Percentiles rank a stretch among this genome's conserved stretches.
These are phyloP conservation scores for Brachyalestes nurse DNA, from an alignment of 2,797 vertebrate genomes.

Conservation along the genomic window DNA sequence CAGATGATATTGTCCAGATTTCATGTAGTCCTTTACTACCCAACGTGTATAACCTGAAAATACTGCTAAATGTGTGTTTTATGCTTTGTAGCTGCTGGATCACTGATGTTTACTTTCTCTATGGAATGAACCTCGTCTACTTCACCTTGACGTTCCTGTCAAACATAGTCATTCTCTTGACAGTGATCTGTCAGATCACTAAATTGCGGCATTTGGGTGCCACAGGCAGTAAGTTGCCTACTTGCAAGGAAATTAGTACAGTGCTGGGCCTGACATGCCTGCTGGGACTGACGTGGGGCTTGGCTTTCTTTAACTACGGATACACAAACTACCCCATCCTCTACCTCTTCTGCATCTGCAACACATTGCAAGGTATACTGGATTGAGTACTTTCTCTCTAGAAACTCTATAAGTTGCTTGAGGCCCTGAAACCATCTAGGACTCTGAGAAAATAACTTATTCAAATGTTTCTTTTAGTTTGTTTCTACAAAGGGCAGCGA, in stretches of 20 bases:
- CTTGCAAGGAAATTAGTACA: constrained; percentile 2
- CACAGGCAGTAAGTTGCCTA: neutral
- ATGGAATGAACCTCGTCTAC: constrained; percentile 73
- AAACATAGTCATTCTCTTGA: constrained; percentile 73
- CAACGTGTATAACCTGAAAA: too few species aligned
- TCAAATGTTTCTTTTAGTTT: too few species aligned
- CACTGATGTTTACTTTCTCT: constrained; percentile 50
- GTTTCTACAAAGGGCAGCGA: too few species aligned
- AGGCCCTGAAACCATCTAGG: too few species aligned
- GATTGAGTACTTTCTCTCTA: neutral
- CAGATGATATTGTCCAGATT: neutral
- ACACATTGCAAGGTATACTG: constrained; percentile 69
- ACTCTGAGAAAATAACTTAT: too few species aligned
- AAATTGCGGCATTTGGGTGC: constrained; percentile 48
- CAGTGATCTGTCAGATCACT: constrained; percentile 65
- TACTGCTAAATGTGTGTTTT: neutral
- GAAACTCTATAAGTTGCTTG: too few species aligned
- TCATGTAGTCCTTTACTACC: too few species aligned
- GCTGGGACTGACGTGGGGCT: constrained; percentile 80
- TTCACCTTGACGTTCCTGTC: constrained; percentile 71
- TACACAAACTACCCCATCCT: constrained; percentile 71
- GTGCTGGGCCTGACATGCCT: constrained; percentile 80
- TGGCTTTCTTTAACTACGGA: constrained; percentile 76
- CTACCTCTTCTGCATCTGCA: constrained; percentile 85
- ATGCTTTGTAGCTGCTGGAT: constrained; percentile 82